A percentile compares a stretch with the other conserved stretches of the same genome.
Evolutionary conservation across 2,888 invertebrate genomes (phyloP).

Genomic region (Branchinecta sandiegonensis): DNA sequence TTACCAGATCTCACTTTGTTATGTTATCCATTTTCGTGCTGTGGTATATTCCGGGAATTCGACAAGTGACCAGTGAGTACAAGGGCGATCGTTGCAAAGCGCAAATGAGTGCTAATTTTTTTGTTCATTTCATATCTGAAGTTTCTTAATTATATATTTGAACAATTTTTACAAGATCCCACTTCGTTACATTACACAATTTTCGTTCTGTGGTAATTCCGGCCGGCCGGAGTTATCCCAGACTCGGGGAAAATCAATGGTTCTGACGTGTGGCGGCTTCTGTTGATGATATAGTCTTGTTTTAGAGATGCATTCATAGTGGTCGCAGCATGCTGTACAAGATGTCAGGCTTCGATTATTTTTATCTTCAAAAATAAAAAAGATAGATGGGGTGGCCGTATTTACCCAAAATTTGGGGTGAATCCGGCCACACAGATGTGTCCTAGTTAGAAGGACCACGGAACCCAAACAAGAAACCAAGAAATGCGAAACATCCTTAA

Average conservation of each 20-base stretch:
- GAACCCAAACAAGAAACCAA: no score
- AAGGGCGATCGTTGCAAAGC: not conserved
- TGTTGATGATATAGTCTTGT: not conserved
- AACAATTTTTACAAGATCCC: no score
- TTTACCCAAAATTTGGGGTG: not conserved
- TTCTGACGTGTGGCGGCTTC: not conserved
- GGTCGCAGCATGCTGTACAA: not conserved
- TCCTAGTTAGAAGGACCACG: no score
- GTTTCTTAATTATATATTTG: no score
- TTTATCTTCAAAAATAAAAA: not conserved
- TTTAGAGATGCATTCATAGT: not conserved
- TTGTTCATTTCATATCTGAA: not conserved
- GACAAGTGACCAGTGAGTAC: not conserved
- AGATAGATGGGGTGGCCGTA: not conserved
- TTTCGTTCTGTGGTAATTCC: no score
- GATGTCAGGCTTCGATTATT: not conserved
- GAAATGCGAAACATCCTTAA: no score
- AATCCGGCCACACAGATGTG: not conserved
- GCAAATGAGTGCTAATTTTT: not conserved
- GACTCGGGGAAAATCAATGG: not conserved
- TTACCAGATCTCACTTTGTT: no score
- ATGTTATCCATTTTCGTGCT: no score
- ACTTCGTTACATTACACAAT: no score
- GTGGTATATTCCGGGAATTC: no score
- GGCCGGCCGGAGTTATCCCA: not conserved